A percentile compares a stretch with the other conserved stretches of the same genome.
Evolutionary conservation across 1,140 invertebrate genomes (phyloP).

Genomic region (Penaeus chinensis): DNA sequence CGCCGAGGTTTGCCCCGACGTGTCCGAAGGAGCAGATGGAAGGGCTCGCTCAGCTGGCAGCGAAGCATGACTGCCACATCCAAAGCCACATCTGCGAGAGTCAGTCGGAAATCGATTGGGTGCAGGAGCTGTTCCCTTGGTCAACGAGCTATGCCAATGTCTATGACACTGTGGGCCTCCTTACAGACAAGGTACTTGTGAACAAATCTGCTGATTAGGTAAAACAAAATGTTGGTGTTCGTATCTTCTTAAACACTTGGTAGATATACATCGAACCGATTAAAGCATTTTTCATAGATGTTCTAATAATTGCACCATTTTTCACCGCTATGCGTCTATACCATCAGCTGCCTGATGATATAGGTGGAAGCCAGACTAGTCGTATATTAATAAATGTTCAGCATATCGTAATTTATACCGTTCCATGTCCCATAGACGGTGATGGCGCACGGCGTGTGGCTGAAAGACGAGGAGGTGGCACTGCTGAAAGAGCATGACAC

Average conservation of each 20-base stretch:
- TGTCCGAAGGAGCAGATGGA: slow-evolving; percentile 80
- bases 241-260: no score
- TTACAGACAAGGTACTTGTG: slow-evolving; percentile 77
- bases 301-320: no score
- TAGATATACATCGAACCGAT: no score
- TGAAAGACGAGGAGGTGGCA: slow-evolving; percentile 78
- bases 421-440: slow-evolving; percentile 72
- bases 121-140: slow-evolving; percentile 73
- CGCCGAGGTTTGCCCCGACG: slow-evolving; percentile 87
- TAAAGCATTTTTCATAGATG: no score
- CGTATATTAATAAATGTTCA: no score
- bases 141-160: slow-evolving; percentile 77
- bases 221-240: no score
- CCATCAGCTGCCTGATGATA: no score
- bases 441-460: slow-evolving; percentile 84
- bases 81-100: slow-evolving; percentile 89
- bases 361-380: no score
- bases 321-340: no score
- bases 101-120: slow-evolving; percentile 76
- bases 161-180: slow-evolving; percentile 79
- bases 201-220: no score
- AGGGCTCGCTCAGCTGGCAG: slow-evolving; percentile 77
- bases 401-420: neutral
- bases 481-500: slow-evolving; percentile 74
- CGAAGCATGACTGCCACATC: slow-evolving; percentile 77